A percentile compares a stretch with the other conserved stretches of the same genome.
These are phyloP conservation scores for Pterocles gutturalis DNA, from an alignment of 2,113 vertebrate genomes.

Conservation along the genomic window DNA sequence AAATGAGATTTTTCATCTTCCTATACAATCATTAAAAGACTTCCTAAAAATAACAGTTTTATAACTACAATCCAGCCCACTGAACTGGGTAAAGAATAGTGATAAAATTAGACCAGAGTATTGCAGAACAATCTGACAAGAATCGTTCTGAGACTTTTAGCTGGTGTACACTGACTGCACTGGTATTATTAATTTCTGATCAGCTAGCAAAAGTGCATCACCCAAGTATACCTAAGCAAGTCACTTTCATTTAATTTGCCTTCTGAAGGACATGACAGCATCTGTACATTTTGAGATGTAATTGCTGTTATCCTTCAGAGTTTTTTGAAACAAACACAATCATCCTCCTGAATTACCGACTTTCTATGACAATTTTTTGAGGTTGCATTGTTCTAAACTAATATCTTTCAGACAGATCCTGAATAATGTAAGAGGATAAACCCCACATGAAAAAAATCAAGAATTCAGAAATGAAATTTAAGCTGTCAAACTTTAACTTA, in stretches of 20 bases:
- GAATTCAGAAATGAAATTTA: conserved; percentile 77
- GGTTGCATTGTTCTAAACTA: conserved; percentile 79
- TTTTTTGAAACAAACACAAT: conserved; percentile 82
- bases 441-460: conserved; percentile 73
- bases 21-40: background rate
- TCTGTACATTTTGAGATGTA: conserved; percentile 79
- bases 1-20: background rate
- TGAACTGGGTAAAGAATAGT: conserved; percentile 33
- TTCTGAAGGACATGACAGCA: conserved; percentile 75
- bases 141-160: conserved; percentile 59
- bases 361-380: conserved; percentile 78
- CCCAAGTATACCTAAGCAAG: conserved; percentile 62
- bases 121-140: conserved; percentile 40
- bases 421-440: conserved; percentile 84
- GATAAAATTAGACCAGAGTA: conserved; percentile 52
- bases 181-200: conserved; percentile 47
- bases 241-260: conserved; percentile 79
- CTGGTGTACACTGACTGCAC: background rate
- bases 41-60: conserved; percentile 29
- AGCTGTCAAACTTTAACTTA: conserved; percentile 77
- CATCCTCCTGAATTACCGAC: conserved; percentile 78
- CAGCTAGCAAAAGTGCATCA: conserved; percentile 44
- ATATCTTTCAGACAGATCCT: conserved; percentile 80
- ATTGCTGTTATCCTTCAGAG: conserved; percentile 82
- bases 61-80: conserved; percentile 23